Evolutionary conservation across 2,797 vertebrate genomes (phyloP), one percentile per base, ranked within the genome.

Genomic region (Chloroceryle amazona): DNA sequence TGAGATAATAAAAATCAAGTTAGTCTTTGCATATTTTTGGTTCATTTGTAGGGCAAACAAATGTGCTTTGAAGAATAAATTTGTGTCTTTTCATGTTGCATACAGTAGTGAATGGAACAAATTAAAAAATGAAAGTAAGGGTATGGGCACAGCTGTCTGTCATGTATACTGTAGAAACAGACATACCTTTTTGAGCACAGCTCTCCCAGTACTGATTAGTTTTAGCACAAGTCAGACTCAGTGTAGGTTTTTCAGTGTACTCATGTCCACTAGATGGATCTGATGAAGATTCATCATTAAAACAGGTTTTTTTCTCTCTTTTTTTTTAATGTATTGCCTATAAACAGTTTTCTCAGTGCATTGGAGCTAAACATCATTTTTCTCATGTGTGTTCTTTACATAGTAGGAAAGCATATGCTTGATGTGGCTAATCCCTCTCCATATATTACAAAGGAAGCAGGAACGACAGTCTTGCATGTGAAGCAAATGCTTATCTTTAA

Each of bases 1-100:
- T 94, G 73, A 95, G 55, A 82, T 62, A 86, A 84, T 93, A 91
- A 94, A 94, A 96, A 86, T 92, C 58, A 68, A 79, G 87, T 91
- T 92, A 62, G 20, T 62, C 33, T 90, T 90, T 55, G 39, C 73
- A 15, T 95, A 79, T 47, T 94, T 94, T 95, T 85, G 52, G 35
- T 95, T 62, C 22, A 67, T 91, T 88, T 74, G 47, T 74, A 81
- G 58, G 65, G 25, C 28, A 90, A 81, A 68, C 62, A 91, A 79
- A 86, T 72, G 17, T 11, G 2, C 60, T 94, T 49, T 60, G 74
- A 81, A 65, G 41, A 91, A 90, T 66, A 66, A 52, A 20, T 61
- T 4, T 60, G 33, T 70, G 15, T 84, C 10, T 91, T 91, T 86
- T 81, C 44, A 76, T n/a, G 18, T 91, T 93, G 39, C 76, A 84